Evolutionary conservation across 2,797 vertebrate species (phyloP).

Genomic region (Gallinago solitaria): DNA sequence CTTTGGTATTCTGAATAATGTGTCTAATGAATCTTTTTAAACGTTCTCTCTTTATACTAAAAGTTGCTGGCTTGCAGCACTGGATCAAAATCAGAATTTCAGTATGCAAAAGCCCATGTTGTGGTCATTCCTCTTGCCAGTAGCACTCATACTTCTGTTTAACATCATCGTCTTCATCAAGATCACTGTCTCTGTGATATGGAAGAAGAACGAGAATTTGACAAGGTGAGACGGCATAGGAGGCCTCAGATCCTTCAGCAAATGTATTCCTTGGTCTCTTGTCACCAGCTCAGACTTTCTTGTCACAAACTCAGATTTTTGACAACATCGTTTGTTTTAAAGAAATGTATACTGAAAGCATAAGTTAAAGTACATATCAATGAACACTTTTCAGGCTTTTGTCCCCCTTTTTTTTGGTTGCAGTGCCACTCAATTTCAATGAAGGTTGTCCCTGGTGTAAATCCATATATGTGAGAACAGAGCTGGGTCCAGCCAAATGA

Average conservation of each 20-base stretch:
- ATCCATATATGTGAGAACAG: not conserved
- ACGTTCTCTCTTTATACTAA: not conserved
- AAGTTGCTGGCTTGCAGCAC: constrained; percentile 81
- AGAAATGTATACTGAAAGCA: not conserved
- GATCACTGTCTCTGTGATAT: constrained; percentile 59
- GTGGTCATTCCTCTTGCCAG: constrained; percentile 78
- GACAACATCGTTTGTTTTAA: not conserved
- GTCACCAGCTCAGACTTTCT: not conserved
- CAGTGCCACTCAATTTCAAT: not conserved
- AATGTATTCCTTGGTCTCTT: not conserved
- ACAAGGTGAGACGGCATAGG: constrained; percentile 65
- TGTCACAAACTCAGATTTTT: not conserved
- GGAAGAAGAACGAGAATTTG: constrained; percentile 50
- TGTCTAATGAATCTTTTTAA: not conserved
- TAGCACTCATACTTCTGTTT: constrained; percentile 72
- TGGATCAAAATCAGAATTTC: constrained; percentile 32
- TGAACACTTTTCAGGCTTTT: not conserved
- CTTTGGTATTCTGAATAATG: not conserved
- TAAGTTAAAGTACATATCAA: not conserved
- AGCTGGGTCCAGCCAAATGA: not conserved
- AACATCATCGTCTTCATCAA: constrained; percentile 69
- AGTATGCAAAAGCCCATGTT: constrained; percentile 70
- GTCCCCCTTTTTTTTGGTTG: not conserved
- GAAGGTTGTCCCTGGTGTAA: not conserved
- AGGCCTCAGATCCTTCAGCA: not conserved